Evolutionary conservation across 2,113 vertebrate genomes (phyloP), one percentile per base, ranked within the genome.

Genomic region (Pachyramphus minor): DNA sequence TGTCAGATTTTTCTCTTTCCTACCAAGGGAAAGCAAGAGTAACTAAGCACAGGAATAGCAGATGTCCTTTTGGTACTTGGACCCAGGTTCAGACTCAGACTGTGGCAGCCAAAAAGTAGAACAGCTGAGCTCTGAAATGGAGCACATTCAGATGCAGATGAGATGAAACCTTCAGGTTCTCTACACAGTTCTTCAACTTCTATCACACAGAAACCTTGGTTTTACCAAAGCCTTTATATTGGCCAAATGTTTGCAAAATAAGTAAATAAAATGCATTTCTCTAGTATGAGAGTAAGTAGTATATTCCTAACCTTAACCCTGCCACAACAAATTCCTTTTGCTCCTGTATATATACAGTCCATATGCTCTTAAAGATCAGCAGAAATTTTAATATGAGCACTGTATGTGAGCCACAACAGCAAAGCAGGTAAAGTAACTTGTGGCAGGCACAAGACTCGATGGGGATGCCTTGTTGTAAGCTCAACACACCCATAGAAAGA

Each of bases 111-210:
- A 93, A 94, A 62, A 90, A 90, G 27, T 62, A 10, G 31, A 95
- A 76, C 64, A 82, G 84, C 49, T 91, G 93, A 96, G 87, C 63
- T 85, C 68, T 83, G 50, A 85, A 85, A 85, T 37, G 42, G 45
- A 95, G 62, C 47, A 75, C 30, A 28, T 68, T 82, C 45, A 55
- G 62, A 50, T 39, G 31, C 3, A 87, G 84, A 94, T 24, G 20
- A 83, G 71, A 90, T 59, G 9, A 77, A 76, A 76, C 60, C n/a
- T 75, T 64, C 58, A 82, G 42, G 53, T 68, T 82, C 58, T 68
- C 62, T 66, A 75, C 52, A 73, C 15, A 53, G 55, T 25, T 82
- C 84, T 76, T 82, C 41, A 75, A 58, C 12, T 75, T 81, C 18
- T 28, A 52, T 33, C 31, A 49, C 31, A 68, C 5, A 76, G 31